A percentile compares a stretch with the other conserved stretches of the same genome.
Conservation (phyloP, 2,113 vertebrate genomes). For the Merops nubicus region DNA sequence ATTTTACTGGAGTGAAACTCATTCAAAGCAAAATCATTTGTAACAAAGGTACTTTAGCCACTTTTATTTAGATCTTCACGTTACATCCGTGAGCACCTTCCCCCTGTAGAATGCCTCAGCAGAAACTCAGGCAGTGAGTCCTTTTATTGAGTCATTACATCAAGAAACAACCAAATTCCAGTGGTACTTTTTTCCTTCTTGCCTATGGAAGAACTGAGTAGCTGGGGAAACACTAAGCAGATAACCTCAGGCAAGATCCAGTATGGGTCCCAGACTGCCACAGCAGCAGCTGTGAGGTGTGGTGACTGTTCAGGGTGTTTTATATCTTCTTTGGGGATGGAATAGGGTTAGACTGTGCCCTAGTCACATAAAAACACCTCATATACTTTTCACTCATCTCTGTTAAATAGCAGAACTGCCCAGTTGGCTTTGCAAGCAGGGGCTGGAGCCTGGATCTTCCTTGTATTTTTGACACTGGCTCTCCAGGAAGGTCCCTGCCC, state of each 20-base stretch:
- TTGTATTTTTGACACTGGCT: neutral
- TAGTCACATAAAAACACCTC: neutral
- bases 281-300: neutral
- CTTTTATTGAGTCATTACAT: neutral
- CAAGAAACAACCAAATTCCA: neutral
- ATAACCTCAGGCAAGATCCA: neutral
- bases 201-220: neutral
- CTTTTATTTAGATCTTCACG: neutral
- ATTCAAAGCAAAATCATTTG: neutral
- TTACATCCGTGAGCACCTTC: neutral
- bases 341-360: neutral
- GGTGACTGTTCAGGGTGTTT: neutral
- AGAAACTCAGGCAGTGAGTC: neutral
- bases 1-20: neutral
- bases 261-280: neutral
- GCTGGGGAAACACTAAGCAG: neutral
- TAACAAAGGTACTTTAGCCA: neutral
- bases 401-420: neutral
- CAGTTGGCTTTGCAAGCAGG: neutral
- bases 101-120: neutral
- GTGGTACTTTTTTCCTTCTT: neutral
- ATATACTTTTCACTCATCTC: neutral
- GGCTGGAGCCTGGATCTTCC: neutral
- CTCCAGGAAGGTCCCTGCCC: neutral
- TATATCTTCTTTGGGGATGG: neutral